Evolutionary conservation across 2,797 vertebrate species (phyloP), one percentile per base, ranked within the genome.

Genomic region (Diceros bicornis): DNA sequence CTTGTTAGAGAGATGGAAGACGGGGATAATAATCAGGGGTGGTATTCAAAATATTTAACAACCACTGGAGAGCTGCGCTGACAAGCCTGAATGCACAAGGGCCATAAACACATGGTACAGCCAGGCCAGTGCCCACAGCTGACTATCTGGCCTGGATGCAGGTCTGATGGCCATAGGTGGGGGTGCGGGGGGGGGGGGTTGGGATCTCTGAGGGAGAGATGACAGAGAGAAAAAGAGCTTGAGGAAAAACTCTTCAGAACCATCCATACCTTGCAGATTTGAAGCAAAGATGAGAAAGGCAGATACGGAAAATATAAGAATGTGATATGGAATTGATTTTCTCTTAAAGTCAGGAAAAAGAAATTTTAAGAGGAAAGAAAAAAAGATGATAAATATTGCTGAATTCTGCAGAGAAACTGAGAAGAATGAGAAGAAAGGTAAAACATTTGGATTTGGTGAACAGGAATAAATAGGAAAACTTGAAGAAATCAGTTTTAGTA

Each of bases 361-460:
- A 75, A 44, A 59, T 68, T 79, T 87, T 79, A 87, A 61, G 29
- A 72, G 6, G 5, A 92, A 96, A 78, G 59, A 27, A 71, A 75
- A 79, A 55, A 18, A 47, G 7, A 52, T 41, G 16, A 34, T 14
- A 94, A 84, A 41, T 75, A 62, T n/a, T 72, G 37, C 4, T 78
- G 0, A 82, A 62, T 68, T 74, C 34, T 50, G 72, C 16, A 82
- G 10, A 88, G 44, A 96, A 83, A 79, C 1, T 47, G 7, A 74
- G 50, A 32, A 61, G 21, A 69, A 91, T 41, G 25, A 81, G 34
- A 88, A 71, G 6, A 13, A 85, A 64, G 34, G 4, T 21, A 66
- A 77, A 90, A 34, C 8, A 25, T 13, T 87, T 79, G 23, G 11
- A 83, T 91, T 96, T 68, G 72, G 12, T 59, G 47, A 72, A 27